Conservation (phyloP, 2,797 vertebrate species). For the Danio albolineatus region DNA sequence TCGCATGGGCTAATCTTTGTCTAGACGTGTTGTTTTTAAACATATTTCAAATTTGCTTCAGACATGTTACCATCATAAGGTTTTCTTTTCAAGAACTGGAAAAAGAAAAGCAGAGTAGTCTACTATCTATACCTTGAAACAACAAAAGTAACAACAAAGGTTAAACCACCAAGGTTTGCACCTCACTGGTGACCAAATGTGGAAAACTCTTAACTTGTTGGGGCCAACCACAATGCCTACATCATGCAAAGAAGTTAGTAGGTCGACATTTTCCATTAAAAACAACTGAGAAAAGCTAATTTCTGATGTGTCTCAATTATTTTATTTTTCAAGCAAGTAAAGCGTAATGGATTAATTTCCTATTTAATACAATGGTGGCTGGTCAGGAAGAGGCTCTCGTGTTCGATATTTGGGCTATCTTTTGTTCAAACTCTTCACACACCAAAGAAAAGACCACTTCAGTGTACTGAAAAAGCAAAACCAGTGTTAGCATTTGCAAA, state of each 20-base stretch:
- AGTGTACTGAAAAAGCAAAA: conserved; percentile 8
- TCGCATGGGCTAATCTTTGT: neutral
- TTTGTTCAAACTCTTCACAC: conserved; percentile 3
- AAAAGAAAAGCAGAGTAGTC: neutral
- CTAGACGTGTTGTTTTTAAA: neutral
- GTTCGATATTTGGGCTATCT: neutral
- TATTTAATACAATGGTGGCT: neutral
- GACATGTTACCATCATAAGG: neutral
- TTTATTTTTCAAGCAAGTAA: neutral
- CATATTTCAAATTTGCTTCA: neutral
- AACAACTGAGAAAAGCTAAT: neutral
- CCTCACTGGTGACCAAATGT: neutral
- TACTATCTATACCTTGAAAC: neutral
- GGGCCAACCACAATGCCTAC: neutral
- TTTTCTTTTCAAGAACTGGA: neutral
- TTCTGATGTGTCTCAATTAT: neutral
- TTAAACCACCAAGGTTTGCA: conserved; percentile 1
- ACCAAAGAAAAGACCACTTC: neutral
- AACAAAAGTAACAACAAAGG: neutral
- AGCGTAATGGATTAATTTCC: neutral
- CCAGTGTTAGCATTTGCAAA: neutral
- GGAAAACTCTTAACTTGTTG: neutral
- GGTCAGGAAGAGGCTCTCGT: neutral
- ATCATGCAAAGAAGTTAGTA: neutral
- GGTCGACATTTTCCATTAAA: neutral